Conservation (phyloP, 2,113 vertebrate species). For the Sprattus sprattus region DNA sequence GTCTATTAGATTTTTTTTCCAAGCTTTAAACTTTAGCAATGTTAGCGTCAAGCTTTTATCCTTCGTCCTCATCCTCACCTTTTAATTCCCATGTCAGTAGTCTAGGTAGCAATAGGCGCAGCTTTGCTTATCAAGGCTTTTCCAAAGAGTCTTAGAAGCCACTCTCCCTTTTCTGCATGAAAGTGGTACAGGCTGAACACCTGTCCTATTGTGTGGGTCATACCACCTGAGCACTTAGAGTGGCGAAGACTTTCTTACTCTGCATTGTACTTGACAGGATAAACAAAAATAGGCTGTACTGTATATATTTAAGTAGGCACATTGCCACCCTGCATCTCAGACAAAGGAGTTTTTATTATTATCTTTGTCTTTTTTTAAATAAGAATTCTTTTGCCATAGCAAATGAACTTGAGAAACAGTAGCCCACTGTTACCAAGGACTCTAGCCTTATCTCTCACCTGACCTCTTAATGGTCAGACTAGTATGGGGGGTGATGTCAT, state of each 20-base stretch:
- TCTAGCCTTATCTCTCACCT: not conserved
- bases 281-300: not conserved
- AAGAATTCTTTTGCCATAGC: not conserved
- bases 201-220: not conserved
- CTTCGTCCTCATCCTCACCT: not conserved
- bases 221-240: slow-evolving; percentile 19
- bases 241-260: not conserved
- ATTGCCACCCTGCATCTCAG: not conserved
- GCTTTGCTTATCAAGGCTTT: not conserved
- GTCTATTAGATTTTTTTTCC: not conserved
- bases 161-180: slow-evolving; percentile 11
- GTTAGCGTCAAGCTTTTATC: not conserved
- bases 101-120: not conserved
- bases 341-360: not conserved
- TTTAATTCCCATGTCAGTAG: not conserved
- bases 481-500: not conserved
- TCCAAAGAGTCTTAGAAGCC: not conserved
- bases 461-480: not conserved
- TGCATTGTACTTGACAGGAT: not conserved
- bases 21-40: not conserved
- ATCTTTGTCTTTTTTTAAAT: slow-evolving; percentile 1
- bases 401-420: slow-evolving; percentile 12
- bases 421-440: not conserved
- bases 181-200: not conserved
- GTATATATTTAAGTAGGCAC: not conserved